These are phyloP conservation scores for Syrphus vitripennis DNA, from an alignment of 2,888 invertebrate species.

Conservation along the genomic window DNA sequence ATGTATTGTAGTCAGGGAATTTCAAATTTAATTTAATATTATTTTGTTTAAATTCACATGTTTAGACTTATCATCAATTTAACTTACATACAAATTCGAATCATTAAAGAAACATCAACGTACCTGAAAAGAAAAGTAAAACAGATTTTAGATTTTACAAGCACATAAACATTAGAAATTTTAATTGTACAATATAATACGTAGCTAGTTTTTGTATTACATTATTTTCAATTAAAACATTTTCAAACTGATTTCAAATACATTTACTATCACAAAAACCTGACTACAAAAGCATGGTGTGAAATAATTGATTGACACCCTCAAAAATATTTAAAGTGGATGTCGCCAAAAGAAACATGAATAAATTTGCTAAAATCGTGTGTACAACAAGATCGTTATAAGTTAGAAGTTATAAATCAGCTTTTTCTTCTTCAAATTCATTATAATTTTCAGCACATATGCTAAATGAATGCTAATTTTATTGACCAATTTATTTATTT, in stretches of 20 bases:
- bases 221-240: too few species aligned
- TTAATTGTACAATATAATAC: too few species aligned
- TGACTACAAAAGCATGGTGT: conserved; percentile 11
- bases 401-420: too few species aligned
- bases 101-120: background rate
- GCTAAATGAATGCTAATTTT: conserved; percentile 47
- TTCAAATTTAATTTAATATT: background rate
- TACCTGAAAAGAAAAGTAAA: conserved; percentile 6
- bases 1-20: too few species aligned
- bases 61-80: background rate
- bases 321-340: background rate
- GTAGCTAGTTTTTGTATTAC: too few species aligned
- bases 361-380: conserved; percentile 29
- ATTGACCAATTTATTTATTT: conserved; percentile 28
- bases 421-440: background rate
- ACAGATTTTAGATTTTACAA: background rate
- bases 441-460: background rate
- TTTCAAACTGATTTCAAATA: background rate
- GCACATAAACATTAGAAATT: too few species aligned
- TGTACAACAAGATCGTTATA: background rate
- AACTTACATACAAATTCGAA: background rate
- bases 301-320: conserved; percentile 42
- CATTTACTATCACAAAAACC: background rate
- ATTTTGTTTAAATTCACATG: background rate
- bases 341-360: conserved; percentile 15